Evolutionary conservation across 2,888 invertebrate genomes (phyloP).

Genomic region (Spilarctia lutea): DNA sequence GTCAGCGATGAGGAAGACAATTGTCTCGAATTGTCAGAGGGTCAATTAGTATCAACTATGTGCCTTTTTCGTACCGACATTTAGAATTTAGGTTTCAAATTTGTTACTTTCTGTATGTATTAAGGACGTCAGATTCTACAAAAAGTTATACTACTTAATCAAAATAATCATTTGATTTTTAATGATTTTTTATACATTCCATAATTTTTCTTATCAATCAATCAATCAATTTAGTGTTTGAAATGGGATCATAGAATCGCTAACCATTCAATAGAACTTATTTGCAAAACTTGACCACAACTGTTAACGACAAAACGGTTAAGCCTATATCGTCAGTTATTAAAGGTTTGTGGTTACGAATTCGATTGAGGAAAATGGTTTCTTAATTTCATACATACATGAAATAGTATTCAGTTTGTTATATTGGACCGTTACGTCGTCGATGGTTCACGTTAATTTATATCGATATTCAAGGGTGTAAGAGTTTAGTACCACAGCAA

Average conservation of each 20-base stretch:
- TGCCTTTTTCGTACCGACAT: not conserved
- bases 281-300: slow-evolving; percentile 10
- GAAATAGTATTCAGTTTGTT: not conserved
- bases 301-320: slow-evolving; percentile 2
- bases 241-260: not conserved
- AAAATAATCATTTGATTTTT: no score
- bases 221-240: not conserved
- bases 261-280: not conserved
- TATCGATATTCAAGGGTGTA: no score
- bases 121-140: not conserved
- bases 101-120: not conserved
- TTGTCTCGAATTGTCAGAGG: not conserved
- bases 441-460: no score
- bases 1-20: not conserved
- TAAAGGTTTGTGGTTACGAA: slow-evolving; percentile 6
- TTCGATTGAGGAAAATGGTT: slow-evolving; percentile 7
- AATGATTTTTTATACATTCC: no score
- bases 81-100: not conserved
- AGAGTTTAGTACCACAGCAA: no score
- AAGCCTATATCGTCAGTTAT: not conserved
- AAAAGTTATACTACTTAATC: no score
- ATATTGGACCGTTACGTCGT: no score
- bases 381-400: not conserved
- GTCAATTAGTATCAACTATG: no score
- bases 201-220: no score